Percentiles rank a stretch among this genome's conserved stretches.
These are phyloP conservation scores for Eupelmus urozonus DNA, from an alignment of 2,888 invertebrate species.

Conservation along the genomic window DNA sequence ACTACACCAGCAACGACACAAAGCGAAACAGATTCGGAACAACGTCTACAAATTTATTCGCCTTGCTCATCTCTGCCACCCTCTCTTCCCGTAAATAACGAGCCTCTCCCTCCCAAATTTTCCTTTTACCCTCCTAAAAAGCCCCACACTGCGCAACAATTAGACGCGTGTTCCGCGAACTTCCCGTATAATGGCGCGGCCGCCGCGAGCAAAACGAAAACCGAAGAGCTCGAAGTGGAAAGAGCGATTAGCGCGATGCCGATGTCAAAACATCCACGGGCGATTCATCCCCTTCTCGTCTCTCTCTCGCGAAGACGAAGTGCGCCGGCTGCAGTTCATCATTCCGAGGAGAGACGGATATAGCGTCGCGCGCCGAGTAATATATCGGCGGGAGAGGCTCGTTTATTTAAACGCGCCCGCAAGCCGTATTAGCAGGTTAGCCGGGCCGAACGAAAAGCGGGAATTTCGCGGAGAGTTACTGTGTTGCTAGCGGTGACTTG, in stretches of 20 bases:
- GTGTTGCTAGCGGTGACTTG: too few species aligned
- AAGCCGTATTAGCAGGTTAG: conserved; percentile 54
- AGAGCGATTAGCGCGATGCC: conserved; percentile 74
- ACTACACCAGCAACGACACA: too few species aligned
- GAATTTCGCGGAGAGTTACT: conserved; percentile 11
- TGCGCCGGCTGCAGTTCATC: conserved; percentile 73
- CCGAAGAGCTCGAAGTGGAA: conserved; percentile 68
- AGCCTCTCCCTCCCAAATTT: conserved; percentile 6
- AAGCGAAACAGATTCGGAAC: conserved; percentile 28
- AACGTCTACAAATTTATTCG: conserved; percentile 44
- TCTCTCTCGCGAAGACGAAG: conserved; percentile 46
- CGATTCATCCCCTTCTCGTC: conserved; percentile 45
- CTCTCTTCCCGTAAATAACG: conserved; percentile 41
- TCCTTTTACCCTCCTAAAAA: conserved; percentile 26
- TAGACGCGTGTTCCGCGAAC: conserved; percentile 60
- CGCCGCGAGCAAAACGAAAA: conserved; percentile 44
- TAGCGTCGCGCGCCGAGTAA: conserved; percentile 54
- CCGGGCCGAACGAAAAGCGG: conserved; percentile 52
- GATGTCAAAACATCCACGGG: conserved; percentile 72
- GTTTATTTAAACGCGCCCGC: conserved; percentile 75
- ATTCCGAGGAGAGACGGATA: conserved; percentile 65
- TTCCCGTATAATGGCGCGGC: conserved; percentile 44
- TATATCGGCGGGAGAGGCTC: conserved; percentile 74
- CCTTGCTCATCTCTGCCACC: not conserved
- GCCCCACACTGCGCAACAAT: conserved; percentile 59